Evolutionary conservation across 1,140 invertebrate genomes (phyloP), one percentile per base, ranked within the genome.

Genomic region (Caenorhabditis latens): DNA sequence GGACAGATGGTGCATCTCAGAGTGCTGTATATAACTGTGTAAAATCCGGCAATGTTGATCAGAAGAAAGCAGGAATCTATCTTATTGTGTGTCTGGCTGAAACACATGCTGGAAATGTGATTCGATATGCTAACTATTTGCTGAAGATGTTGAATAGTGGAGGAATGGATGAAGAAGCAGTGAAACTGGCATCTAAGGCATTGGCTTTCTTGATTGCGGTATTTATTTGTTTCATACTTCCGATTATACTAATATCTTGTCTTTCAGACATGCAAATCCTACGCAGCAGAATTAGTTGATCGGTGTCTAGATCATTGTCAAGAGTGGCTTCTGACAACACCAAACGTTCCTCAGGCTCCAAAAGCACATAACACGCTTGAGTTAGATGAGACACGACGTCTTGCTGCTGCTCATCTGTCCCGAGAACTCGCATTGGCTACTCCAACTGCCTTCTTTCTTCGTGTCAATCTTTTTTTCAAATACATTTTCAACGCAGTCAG

Each of bases 361-460:
- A 79, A 89, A 24, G 43, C 11, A 84, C 61, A 67, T 89, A 19
- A 53, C 50, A 84, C 79, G 43, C 83, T n/a, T 7, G 65, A 71
- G 5, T 13, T 71, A 4, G 46, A 90, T 79, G 48, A 88, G 13
- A 43, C 42, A 21, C 86, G 90, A 2, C 84, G 85, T 42, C 63
- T 92, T 21, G 90, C 88, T 2, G 87, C 95, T 94, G 95, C 98
- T 4, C 94, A 99, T 40, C 95, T 99, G 14, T 93, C 99, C 9
- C 95, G 96, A 91, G 98, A 99, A 93, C 93, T 99, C 19, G 98
- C 98, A 14, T 95, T 97, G 21, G 96, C 96, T 16, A 97, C 98
- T 93, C 97, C 97, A 4, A 98, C 97, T 19, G 98, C 98, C 93
- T 99, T 99, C 93, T 99, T 98, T 92, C 97, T 99, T 93, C 96